Base-by-base conservation (phyloP, 2,113 vertebrate species). In the Chaetura pelagica region DNA sequence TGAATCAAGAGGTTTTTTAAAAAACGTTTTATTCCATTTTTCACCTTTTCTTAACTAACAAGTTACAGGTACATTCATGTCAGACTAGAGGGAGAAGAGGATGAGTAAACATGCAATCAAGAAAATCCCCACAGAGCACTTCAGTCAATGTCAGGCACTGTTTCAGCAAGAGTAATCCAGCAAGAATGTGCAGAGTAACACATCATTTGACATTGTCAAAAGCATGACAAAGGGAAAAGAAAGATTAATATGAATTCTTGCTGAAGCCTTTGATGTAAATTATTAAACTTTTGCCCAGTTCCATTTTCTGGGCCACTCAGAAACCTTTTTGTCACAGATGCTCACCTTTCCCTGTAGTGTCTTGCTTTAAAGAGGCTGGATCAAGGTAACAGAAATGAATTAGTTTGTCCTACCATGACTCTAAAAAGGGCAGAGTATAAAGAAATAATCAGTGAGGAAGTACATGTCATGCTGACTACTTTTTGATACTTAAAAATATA, bases 31-130 rank as follows among this genome's bases (percentile, higher is more conserved):
- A 34, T 77, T 77, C 15, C 1, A 21, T 63, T 93, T 94, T 86
- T 40, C 38, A 55, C 68, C 16, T 46, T 87, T 59, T 85, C 74
- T 78, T 51, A 61, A 72, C 35, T 22, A 71, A 22, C 54, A 79
- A 6, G 35, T 73, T 32, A 59, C 67, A 85, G 83, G 72, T 86
- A 84, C 68, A 15, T 77, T 91, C 10, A 16, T 91, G 79, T 86
- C 87, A 88, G 63, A 48, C 42, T 85, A 51, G 55, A 83, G 51
- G 82, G 68, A 88, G 44, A 86, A 63, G 74, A 90, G 48, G 59
- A 93, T 76, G 71, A 91, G 82, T 68, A 96, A 96, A 94, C 67
- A 85, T n/a, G 64, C 76, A 55, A 88, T 90, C 75, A 84, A 55
- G 87, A 73, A 76, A 88, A 63, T 86, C 93, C 88, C 75, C 23